These are phyloP conservation scores for Marcusenius ussheri DNA, from an alignment of 2,113 vertebrate genomes.

Conservation along the genomic window DNA sequence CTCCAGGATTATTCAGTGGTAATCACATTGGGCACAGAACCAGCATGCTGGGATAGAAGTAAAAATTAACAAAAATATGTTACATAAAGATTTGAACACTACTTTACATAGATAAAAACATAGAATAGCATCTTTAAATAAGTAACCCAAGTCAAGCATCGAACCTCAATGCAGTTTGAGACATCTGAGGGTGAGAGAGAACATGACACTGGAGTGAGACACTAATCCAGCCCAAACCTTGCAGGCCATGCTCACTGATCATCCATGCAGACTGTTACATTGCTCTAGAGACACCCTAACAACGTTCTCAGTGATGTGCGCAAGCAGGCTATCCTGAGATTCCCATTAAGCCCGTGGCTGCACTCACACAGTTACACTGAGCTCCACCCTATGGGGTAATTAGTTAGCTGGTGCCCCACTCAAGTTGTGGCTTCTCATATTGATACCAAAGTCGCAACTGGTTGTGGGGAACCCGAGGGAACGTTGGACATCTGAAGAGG, in stretches of 20 bases:
- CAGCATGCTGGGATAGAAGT: conserved; percentile 49
- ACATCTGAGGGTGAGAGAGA: not conserved
- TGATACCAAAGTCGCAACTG: not conserved
- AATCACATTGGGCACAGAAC: conserved; percentile 54
- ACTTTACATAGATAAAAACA: conserved; percentile 64
- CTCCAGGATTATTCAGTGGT: conserved; percentile 56
- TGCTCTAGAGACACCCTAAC: not conserved
- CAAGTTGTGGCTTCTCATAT: not conserved
- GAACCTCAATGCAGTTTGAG: conserved; percentile 27
- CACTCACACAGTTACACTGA: not conserved
- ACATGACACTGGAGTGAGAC: not conserved
- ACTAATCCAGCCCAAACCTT: not conserved
- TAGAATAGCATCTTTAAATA: conserved; percentile 33
- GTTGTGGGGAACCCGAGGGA: not conserved
- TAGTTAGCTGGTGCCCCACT: not conserved
- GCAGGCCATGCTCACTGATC: not conserved
- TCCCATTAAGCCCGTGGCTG: not conserved
- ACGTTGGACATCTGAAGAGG: not conserved
- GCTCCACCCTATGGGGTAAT: not conserved
- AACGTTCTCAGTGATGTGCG: not conserved
- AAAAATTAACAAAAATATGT: conserved; percentile 45
- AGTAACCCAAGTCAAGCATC: conserved; percentile 29
- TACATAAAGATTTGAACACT: conserved; percentile 32
- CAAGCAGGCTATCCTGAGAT: not conserved
- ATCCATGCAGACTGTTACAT: not conserved